phyloP scores from a whole-genome alignment of 2,888 invertebrate genomes.

The Arge pagana region DNA sequence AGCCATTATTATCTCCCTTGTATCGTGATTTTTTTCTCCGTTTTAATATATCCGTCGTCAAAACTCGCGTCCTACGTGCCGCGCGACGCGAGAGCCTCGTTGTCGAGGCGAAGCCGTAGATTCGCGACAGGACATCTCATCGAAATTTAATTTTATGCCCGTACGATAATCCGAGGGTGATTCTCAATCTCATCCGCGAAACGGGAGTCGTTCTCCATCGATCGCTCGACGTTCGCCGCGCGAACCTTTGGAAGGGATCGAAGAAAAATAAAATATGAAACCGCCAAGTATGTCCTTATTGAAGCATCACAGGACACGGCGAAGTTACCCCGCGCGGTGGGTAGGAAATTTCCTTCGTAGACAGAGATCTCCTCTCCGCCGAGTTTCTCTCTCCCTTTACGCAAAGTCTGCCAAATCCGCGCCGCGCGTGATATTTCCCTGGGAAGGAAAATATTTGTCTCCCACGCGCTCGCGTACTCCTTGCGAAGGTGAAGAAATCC shows the following conservation, averaged over 20 bases:
- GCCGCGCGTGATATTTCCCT: conserved; percentile 34
- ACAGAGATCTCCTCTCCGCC: no score
- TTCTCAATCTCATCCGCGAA: no score
- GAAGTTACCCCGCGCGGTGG: conserved; percentile 31
- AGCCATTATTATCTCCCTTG: conserved; percentile 1
- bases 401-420: conserved; percentile 43
- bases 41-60: background rate
- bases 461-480: background rate
- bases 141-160: conserved; percentile 20
- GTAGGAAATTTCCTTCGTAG: conserved; percentile 39
- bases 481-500: background rate
- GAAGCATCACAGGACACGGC: conserved; percentile 13
- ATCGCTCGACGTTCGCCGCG: no score
- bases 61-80: background rate
- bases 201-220: no score
- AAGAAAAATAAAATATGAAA: conserved; percentile 5
- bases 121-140: conserved; percentile 4
- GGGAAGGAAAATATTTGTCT: conserved; percentile 38
- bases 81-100: background rate
- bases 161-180: conserved; percentile 5
- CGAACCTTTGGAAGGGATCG: background rate
- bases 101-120: conserved; percentile 2
- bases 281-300: conserved; percentile 16
- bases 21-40: background rate
- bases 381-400: no score